Base-by-base conservation (phyloP, 2,113 vertebrate species). In the Gnathonemus longibarbis region DNA sequence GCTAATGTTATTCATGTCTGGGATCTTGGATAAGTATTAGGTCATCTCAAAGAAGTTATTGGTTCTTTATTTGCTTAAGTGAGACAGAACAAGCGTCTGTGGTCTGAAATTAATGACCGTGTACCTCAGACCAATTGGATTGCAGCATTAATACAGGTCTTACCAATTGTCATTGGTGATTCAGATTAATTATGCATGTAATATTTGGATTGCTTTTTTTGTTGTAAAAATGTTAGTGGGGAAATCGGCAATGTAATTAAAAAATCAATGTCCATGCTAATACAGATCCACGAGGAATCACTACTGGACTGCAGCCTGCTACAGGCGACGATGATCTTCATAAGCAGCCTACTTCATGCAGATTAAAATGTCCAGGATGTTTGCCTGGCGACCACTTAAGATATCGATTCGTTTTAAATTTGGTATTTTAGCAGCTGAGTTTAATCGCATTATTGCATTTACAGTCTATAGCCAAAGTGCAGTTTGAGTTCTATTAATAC, bases 311-410 rank as follows among this genome's bases (percentile, higher is more conserved):
- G 99, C 90, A 97, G 97, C 0, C 95, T 99, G 94, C 96, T 99
- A 94, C 98, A 98, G 95, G 98, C 93, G 98, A 99, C 90, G 98
- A 99, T 45, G 98, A 99, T 0, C 98, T 98, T 93, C 98, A 98
- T 74, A 98, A 99, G 94, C 96, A 98, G 91, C 98, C 98, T 91
- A 96, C 98, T 0, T 99, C 98, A 98, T 97, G 98, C 93, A 99
- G 98, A 99, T 99, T 97, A 99, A 94, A 90, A 94, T 89, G 62
- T 5, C 49, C 45, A 27, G 10, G 27, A 45, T 45, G 53, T 46
- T 70, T 48, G 27, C 85, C 39, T 56, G 31, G 10, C n/a, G 39
- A 80, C 19, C 35, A 53, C 58, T 58, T 19, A 46, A 31, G 46
- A 49, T 31, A 52, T 66, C 27, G 66, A 46, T 62, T 89, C 17